Evolutionary conservation across 2,888 invertebrate species (phyloP).

Genomic region (Quadroppia sp.): DNA sequence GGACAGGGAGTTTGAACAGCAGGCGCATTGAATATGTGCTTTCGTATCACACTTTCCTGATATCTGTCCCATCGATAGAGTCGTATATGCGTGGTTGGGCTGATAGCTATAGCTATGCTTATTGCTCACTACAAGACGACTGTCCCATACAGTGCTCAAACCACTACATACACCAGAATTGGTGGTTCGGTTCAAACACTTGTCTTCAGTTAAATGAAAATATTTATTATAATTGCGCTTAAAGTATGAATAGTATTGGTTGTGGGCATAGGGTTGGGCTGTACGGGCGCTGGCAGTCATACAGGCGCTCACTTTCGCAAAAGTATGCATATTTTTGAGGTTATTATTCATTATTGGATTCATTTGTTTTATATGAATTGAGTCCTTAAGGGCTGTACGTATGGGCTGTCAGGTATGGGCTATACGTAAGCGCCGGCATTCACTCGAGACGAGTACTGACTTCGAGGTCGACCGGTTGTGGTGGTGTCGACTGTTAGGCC

Average conservation of each 20-base stretch:
- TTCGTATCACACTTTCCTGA: slow-evolving; percentile 25
- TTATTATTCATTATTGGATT: slow-evolving; percentile 23
- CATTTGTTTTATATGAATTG: no score
- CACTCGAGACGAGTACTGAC: slow-evolving; percentile 32
- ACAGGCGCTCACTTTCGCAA: slow-evolving; percentile 10
- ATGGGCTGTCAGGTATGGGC: slow-evolving; percentile 8
- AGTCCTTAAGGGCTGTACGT: no score
- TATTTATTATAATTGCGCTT: background rate
- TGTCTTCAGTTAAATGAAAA: background rate
- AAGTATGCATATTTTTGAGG: slow-evolving; percentile 29
- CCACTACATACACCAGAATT: no score
- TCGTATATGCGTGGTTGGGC: background rate
- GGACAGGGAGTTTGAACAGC: slow-evolving; percentile 38
- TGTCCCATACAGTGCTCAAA: no score
- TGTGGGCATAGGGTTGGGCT: background rate
- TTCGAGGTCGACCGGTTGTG: slow-evolving; percentile 26
- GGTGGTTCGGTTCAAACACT: background rate
- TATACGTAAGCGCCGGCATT: slow-evolving; percentile 32
- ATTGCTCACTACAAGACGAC: no score
- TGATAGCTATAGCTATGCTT: no score
- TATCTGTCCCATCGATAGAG: slow-evolving; percentile 12
- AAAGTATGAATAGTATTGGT: background rate
- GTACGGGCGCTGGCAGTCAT: background rate
- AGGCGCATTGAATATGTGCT: slow-evolving; percentile 37
- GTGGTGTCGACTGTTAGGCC: background rate